These are phyloP conservation scores for Chiloscyllium punctatum DNA, from an alignment of 2,797 vertebrate genomes.

Conservation along the genomic window DNA sequence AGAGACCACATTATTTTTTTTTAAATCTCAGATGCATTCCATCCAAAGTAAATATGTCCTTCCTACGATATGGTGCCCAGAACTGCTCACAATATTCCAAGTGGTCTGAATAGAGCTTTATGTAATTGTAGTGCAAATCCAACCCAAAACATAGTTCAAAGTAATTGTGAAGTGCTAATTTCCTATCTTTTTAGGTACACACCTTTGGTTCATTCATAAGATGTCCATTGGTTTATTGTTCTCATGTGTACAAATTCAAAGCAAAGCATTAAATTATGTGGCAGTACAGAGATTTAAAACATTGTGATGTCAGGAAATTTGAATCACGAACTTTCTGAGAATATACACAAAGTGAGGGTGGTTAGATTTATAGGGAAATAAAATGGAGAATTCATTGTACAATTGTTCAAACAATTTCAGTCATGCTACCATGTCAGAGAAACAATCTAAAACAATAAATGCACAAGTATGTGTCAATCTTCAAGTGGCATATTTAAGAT, in stretches of 20 bases:
- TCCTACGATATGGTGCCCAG: not conserved
- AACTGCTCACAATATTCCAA: not conserved
- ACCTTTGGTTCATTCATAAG: not conserved
- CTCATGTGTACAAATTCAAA: not conserved
- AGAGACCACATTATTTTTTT: not conserved
- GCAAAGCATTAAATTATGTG: not conserved
- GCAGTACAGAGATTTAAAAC: not conserved
- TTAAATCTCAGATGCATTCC: not conserved
- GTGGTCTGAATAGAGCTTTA: not conserved
- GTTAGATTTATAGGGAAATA: not conserved
- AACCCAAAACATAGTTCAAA: not conserved
- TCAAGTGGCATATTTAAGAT: not conserved
- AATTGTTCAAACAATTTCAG: not conserved
- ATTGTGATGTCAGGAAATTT: not conserved
- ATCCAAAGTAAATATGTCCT: not conserved
- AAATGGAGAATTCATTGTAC: not conserved
- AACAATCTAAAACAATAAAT: not conserved
- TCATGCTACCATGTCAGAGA: not conserved
- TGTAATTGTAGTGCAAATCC: not conserved
- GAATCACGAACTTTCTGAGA: not conserved
- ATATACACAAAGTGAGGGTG: not conserved
- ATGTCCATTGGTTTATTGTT: not conserved
- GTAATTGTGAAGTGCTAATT: not conserved
- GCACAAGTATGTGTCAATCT: not conserved
- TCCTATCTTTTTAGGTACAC: not conserved